Percentiles rank a stretch among this genome's conserved stretches.
Evolutionary conservation across 1,140 invertebrate genomes (phyloP).

Genomic region (Danaus melanippus): DNA sequence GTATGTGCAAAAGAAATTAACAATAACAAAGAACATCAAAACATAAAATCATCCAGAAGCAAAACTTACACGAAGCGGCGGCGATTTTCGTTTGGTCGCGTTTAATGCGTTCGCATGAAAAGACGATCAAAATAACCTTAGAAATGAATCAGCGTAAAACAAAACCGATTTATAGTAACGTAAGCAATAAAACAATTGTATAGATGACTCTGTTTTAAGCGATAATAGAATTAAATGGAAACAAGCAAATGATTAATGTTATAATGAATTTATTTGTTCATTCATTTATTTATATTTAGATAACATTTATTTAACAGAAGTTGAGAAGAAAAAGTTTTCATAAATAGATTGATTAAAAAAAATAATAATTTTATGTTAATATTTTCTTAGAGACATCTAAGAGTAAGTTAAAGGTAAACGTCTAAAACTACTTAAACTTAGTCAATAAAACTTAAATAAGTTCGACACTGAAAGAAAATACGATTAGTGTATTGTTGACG

Average conservation of each 20-base stretch:
- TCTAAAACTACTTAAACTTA: too few species aligned
- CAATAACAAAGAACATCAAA: slow-evolving; percentile 26
- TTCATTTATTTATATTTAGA: too few species aligned
- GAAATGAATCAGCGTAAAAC: slow-evolving; percentile 53
- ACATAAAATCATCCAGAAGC: slow-evolving; percentile 41
- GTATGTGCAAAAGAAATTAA: slow-evolving; percentile 60
- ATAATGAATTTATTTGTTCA: slow-evolving; percentile 3
- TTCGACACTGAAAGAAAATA: too few species aligned
- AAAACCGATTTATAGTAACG: slow-evolving; percentile 43
- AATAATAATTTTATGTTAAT: too few species aligned
- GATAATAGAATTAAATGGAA: slow-evolving; percentile 44
- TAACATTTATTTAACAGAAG: too few species aligned
- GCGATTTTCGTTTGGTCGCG: slow-evolving; percentile 54
- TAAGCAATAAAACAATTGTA: slow-evolving; percentile 46
- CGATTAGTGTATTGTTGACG: too few species aligned
- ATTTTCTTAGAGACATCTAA: too few species aligned
- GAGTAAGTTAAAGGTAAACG: too few species aligned
- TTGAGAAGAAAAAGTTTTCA: too few species aligned
- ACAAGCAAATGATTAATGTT: slow-evolving; percentile 43
- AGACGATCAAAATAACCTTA: slow-evolving; percentile 66
- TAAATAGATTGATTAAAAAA: too few species aligned
- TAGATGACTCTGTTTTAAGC: slow-evolving; percentile 37
- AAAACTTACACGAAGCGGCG: slow-evolving; percentile 71
- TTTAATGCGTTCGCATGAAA: slow-evolving; percentile 60
- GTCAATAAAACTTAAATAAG: too few species aligned